Conservation (phyloP, 2,888 invertebrate species). For the Corbicula japonica region DNA sequence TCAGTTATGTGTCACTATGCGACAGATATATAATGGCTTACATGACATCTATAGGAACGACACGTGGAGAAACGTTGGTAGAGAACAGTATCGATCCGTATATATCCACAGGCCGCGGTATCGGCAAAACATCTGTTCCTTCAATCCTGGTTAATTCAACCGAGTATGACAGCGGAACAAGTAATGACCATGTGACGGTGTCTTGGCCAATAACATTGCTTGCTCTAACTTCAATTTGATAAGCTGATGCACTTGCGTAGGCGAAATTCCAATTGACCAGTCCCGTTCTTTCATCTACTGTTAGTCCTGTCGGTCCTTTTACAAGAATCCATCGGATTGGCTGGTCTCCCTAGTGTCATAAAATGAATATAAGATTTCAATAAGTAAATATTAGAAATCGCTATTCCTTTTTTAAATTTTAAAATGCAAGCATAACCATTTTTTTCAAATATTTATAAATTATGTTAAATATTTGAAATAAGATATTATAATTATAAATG, state of each 20-base stretch:
- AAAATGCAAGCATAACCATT: too few species aligned
- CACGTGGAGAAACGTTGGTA: neutral
- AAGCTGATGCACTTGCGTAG: constrained; percentile 19
- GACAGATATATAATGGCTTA: constrained; percentile 6
- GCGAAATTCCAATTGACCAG: constrained; percentile 43
- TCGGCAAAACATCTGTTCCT: constrained; percentile 29
- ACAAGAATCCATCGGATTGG: constrained; percentile 49
- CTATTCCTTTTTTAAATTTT: too few species aligned
- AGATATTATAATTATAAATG: neutral
- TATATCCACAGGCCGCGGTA: constrained; percentile 37
- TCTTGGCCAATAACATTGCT: constrained; percentile 44
- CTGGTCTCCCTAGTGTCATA: constrained; percentile 39
- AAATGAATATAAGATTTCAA: neutral
- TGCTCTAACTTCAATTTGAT: constrained; percentile 37
- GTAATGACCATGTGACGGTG: constrained; percentile 37
- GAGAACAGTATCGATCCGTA: constrained; percentile 37
- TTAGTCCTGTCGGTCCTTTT: constrained; percentile 34
- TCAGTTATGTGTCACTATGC: too few species aligned
- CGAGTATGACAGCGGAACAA: constrained; percentile 50
- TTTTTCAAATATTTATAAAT: too few species aligned
- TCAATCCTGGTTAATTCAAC: constrained; percentile 19
- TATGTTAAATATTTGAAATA: neutral
- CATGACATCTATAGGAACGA: constrained; percentile 49
- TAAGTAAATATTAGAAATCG: too few species aligned
- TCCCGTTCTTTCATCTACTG: constrained; percentile 31